These are phyloP conservation scores for Propithecus perrieri DNA, from an alignment of 2,797 vertebrate genomes.

Conservation along the genomic window DNA sequence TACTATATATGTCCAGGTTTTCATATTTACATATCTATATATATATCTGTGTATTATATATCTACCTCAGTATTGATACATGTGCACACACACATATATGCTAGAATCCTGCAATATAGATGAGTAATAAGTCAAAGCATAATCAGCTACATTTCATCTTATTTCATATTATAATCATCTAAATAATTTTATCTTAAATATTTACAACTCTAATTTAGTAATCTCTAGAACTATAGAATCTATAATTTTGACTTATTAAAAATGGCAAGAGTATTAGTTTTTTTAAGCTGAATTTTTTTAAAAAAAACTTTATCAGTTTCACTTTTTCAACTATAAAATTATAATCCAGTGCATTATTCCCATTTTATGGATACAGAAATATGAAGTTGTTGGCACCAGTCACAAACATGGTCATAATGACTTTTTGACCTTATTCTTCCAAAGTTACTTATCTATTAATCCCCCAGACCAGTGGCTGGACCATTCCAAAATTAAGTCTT, in stretches of 20 bases:
- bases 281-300: no score
- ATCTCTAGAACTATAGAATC: neutral
- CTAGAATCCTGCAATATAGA: neutral
- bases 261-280: neutral
- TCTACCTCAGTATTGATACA: neutral
- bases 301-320: neutral
- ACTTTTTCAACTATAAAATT: neutral
- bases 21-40: neutral
- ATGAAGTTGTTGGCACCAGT: neutral
- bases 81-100: neutral
- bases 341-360: neutral
- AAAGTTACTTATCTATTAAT: neutral
- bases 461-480: neutral
- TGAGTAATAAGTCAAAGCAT: neutral
- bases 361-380: neutral
- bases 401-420: neutral
- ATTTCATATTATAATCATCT: neutral
- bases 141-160: neutral
- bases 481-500: conserved; percentile 27
- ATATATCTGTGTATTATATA: neutral
- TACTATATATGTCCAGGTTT: neutral
- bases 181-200: conserved; percentile 23
- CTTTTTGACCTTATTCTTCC: neutral
- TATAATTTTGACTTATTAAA: neutral
- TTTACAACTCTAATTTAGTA: neutral